Conservation (phyloP, 2,113 vertebrate genomes). For the Catharus fuscescens region DNA sequence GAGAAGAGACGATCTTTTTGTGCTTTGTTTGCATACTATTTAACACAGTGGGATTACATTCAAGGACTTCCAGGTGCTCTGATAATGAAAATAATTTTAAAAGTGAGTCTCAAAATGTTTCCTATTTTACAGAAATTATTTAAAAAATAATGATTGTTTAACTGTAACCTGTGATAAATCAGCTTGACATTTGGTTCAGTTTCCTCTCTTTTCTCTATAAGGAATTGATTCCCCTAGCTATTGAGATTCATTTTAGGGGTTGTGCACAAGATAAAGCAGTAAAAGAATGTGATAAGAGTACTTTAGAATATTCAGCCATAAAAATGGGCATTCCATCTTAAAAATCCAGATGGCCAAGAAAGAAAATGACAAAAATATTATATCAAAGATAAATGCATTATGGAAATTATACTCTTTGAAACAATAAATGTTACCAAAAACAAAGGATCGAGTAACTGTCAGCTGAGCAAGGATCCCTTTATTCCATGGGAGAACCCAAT, state of each 20-base stretch:
- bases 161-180: neutral
- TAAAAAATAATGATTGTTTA: neutral
- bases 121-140: neutral
- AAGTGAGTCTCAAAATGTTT: neutral
- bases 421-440: neutral
- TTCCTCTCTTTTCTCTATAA: neutral
- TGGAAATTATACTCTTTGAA: neutral
- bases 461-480: neutral
- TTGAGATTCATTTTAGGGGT: neutral
- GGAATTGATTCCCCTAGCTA: neutral
- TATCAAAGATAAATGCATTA: neutral
- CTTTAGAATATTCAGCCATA: neutral
- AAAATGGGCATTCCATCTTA: neutral
- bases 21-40: too few relatives aligned
- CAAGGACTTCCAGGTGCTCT: too few relatives aligned
- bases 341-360: neutral
- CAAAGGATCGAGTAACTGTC: neutral
- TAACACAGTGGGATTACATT: too few relatives aligned
- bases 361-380: neutral
- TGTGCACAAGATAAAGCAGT: neutral
- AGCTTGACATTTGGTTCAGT: neutral
- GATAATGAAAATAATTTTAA: neutral
- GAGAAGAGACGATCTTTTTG: too few relatives aligned
- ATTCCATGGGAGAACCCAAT: neutral
- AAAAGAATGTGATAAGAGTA: neutral